These are phyloP conservation scores for Eumerus sabulonum DNA, from an alignment of 2,888 invertebrate genomes.

Conservation along the genomic window DNA sequence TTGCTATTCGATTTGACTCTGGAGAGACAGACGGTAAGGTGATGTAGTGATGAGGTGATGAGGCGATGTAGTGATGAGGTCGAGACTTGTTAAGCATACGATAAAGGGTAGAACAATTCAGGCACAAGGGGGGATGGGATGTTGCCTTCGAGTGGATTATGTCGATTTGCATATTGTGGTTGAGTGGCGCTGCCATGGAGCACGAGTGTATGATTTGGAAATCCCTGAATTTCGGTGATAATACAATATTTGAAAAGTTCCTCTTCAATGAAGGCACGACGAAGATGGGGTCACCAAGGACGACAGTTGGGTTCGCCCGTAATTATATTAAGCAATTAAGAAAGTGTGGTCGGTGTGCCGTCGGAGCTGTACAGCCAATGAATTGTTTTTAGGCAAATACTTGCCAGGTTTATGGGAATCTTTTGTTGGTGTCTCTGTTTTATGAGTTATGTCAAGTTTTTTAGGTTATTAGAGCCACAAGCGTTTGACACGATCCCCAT, in stretches of 20 bases:
- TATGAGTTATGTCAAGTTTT: too few species aligned
- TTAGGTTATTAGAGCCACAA: too few species aligned
- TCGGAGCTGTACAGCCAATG: too few species aligned
- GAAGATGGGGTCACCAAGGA: too few species aligned
- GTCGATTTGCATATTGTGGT: conserved; percentile 59
- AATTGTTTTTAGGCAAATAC: too few species aligned
- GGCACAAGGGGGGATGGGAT: conserved; percentile 5
- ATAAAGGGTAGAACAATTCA: conserved; percentile 41
- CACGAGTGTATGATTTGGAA: conserved; percentile 26
- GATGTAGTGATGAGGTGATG: too few species aligned
- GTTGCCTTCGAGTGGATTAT: conserved; percentile 47
- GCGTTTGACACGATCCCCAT: too few species aligned
- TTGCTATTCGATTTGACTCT: conserved; percentile 64
- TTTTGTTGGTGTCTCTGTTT: too few species aligned
- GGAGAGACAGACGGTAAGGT: conserved; percentile 13
- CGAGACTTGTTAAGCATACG: conserved; percentile 45
- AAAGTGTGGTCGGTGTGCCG: too few species aligned
- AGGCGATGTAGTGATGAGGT: neutral
- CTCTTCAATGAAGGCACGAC: neutral
- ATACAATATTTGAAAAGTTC: conserved; percentile 9
- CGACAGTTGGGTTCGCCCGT: too few species aligned
- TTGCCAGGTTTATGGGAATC: too few species aligned
- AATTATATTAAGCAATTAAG: too few species aligned
- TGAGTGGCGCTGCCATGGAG: conserved; percentile 25
- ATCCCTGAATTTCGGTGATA: conserved; percentile 24